phyloP scores from a whole-genome alignment of 2,113 vertebrate species.

The Cyanistes caeruleus region DNA sequence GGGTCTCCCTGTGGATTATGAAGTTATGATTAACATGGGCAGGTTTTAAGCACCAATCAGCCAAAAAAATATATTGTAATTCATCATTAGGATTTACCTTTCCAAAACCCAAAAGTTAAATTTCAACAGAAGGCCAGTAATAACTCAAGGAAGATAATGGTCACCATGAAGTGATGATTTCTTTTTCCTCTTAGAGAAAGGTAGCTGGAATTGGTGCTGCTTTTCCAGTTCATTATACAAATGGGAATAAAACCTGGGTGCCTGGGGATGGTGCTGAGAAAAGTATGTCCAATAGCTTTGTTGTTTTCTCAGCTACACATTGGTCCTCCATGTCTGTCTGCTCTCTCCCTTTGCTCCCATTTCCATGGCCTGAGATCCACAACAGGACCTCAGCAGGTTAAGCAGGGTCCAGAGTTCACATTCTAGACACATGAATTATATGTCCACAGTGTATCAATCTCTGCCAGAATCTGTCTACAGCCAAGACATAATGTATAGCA shows the following conservation, averaged over 20 bases:
- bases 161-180: background rate
- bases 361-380: background rate
- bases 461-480: slow-evolving; percentile 56
- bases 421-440: slow-evolving; percentile 50
- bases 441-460: slow-evolving; percentile 47
- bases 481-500: slow-evolving; percentile 60
- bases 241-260: background rate
- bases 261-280: background rate
- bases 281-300: background rate
- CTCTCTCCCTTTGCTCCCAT: background rate
- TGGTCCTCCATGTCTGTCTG: background rate
- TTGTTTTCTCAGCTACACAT: background rate
- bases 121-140: background rate
- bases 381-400: slow-evolving; percentile 36
- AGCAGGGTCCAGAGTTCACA: slow-evolving; percentile 37
- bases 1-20: slow-evolving; percentile 41
- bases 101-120: background rate
- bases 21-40: slow-evolving; percentile 51
- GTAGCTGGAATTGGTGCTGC: background rate
- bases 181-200: slow-evolving; percentile 3
- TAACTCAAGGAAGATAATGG: background rate
- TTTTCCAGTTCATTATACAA: background rate
- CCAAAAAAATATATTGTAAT: slow-evolving; percentile 27
- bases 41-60: slow-evolving; percentile 31
- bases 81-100: slow-evolving; percentile 1